Evolutionary conservation across 2,888 invertebrate genomes (phyloP).

Genomic region (Dione juno): DNA sequence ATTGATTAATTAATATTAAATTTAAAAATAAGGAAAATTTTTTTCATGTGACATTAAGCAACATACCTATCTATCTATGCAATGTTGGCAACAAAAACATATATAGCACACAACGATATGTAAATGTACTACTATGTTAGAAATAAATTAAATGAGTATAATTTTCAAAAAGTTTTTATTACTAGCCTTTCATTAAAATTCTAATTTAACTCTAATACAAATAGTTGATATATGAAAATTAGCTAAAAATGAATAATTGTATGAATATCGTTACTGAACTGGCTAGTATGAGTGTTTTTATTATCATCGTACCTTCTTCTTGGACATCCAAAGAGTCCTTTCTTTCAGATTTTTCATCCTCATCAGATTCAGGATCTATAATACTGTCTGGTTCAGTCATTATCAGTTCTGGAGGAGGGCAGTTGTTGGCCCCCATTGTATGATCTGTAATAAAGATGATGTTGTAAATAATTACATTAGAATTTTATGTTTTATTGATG

Average conservation of each 20-base stretch:
- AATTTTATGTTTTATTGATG: too few species aligned
- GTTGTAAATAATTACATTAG: too few species aligned
- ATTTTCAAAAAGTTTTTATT: background rate
- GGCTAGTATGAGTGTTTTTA: background rate
- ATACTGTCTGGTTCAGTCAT: slow-evolving; percentile 75
- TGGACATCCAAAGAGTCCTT: slow-evolving; percentile 79
- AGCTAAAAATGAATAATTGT: background rate
- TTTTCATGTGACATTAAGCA: background rate
- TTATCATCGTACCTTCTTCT: slow-evolving; percentile 70
- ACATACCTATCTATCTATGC: background rate
- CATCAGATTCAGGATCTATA: slow-evolving; percentile 73
- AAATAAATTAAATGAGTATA: background rate
- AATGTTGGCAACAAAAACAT: slow-evolving; percentile 3
- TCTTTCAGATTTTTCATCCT: slow-evolving; percentile 69
- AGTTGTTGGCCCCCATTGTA: slow-evolving; percentile 54
- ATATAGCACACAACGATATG: background rate
- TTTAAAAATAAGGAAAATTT: background rate
- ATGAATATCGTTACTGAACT: slow-evolving; percentile 3
- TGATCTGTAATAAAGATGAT: slow-evolving; percentile 52
- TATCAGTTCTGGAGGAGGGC: slow-evolving; percentile 72
- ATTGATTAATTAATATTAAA: background rate
- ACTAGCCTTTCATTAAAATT: background rate
- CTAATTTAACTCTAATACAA: background rate
- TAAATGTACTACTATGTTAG: background rate
- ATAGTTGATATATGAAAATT: background rate